phyloP scores from a whole-genome alignment of 2,888 invertebrate species.

The Latrodectus hesperus region DNA sequence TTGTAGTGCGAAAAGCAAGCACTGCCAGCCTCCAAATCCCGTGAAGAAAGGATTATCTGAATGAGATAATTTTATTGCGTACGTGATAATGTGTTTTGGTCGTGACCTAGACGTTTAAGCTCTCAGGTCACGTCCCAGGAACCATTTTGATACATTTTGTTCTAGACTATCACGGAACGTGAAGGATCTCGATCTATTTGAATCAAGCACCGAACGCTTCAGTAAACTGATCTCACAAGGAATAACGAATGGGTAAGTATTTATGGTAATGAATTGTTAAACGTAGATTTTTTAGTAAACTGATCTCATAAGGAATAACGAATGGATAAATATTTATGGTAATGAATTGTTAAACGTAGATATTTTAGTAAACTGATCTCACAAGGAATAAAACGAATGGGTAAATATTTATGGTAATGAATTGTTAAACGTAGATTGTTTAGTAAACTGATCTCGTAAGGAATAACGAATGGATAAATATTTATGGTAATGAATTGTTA shows the following conservation, averaged over 20 bases:
- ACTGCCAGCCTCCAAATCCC: too few relatives aligned
- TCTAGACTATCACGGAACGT: conserved; percentile 31
- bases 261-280: background rate
- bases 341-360: too few relatives aligned
- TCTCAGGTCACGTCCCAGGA: conserved; percentile 47
- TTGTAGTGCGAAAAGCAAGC: too few relatives aligned
- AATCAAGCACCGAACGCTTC: conserved; percentile 22
- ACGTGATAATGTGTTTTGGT: conserved; percentile 35
- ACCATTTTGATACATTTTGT: conserved; percentile 50
- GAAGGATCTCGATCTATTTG: conserved; percentile 34
- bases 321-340: conserved; percentile 24
- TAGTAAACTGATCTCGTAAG: conserved; percentile 15
- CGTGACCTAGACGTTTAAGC: conserved; percentile 50
- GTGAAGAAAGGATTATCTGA: too few relatives aligned
- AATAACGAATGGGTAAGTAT: conserved; percentile 36
- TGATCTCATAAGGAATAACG: conserved; percentile 11
- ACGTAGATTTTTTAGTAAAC: background rate
- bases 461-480: conserved; percentile 36
- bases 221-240: conserved; percentile 22
- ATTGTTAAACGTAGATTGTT: too few relatives aligned
- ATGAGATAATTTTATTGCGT: conserved; percentile 32
- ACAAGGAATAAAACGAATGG: conserved; percentile 14
- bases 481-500: background rate
- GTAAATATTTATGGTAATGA: conserved; percentile 17
- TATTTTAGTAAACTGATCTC: conserved; percentile 18